Evolutionary conservation across 2,113 vertebrate species (phyloP), one percentile per base, ranked within the genome.

Genomic region (Labrus mixtus): DNA sequence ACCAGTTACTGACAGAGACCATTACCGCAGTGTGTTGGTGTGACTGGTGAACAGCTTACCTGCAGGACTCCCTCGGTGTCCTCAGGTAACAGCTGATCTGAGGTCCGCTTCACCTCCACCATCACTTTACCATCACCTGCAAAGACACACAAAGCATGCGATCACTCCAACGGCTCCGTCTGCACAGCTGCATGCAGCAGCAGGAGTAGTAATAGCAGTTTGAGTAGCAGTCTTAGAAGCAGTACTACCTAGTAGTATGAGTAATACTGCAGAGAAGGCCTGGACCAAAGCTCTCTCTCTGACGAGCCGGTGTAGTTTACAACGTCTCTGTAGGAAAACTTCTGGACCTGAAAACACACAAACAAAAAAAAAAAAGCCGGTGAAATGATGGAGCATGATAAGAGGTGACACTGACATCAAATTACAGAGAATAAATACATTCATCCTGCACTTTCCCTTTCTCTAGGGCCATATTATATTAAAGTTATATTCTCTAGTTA

Each of bases 251-350:
- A 88, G 65, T 0, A 89, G 55, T 19, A 90, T 37, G 41, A 91
- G 78, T 22, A 90, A 70, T 0, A 91, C 90, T 0, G 45, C 15
- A 19, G 23, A 36, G 70, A 92, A 91, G 50, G 90, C 90, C 57
- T 89, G 81, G 8, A 78, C 79, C 74, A 90, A 60, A 45, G 90
- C 90, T 53, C 25, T 67, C 41, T 92, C 80, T 65, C 69, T 64
- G 15, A 83, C 90, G 43, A 25, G 0, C 73, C 12, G 84, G 43
- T 81, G 79, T 0, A 92, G 72, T 23, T 4, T 20, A 15, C 81
- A 50, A 1, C 87, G 81, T 23, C 25, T 78, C 65, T 78, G 84
- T 0, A 90, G n/a, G 5, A 86, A 3, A 8, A 63, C 68, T 6
- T 76, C 87, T 22, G 89, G 78, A 81, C 73, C 82, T 87, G 60